Evolutionary conservation across 2,888 invertebrate species (phyloP), one percentile per base, ranked within the genome.

Genomic region (Latheticus oryzae): DNA sequence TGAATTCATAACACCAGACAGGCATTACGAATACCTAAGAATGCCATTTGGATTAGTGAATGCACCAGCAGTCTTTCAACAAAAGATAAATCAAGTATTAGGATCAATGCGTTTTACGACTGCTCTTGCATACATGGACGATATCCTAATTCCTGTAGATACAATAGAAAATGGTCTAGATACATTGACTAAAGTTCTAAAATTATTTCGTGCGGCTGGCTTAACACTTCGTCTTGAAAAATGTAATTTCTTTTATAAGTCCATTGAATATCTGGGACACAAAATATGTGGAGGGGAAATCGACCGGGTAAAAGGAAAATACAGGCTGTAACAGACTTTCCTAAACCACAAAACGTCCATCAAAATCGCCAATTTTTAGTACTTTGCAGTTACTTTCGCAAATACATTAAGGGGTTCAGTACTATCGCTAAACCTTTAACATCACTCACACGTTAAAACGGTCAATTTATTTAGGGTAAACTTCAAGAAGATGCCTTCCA

Each of bases 21-120:
- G 73, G 3, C 63, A 74, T n/a, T 76, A 65, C 45, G 72, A 76
- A 63, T 73, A 69, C 43, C 35, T 66, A 3, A 56, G 65, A 2
- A 69, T 75, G 70, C 71, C 73, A 3, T 78, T 76, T 58, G 76
- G 75, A 1, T 54, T 76, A 2, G 59, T 65, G 1, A 75, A 75
- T 40, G 74, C 74, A 0, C 72, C 73, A 3, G 58, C 64, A 5
- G 64, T 62, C 3, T 67, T 67, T 50, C 64, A 64, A 24, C 28
- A 58, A 16, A 42, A 35, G 3, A 52, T 62, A 2, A 62, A 63
- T 28, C 38, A 55, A 24, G 47, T 66, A 11, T 16, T 66, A 12
- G 60, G 61, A 7, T 37, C 55, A 4, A 32, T 67, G 48, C 58
- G 63, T 7, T 50, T 54, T 42, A 35, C 8, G 4, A 38, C 21